A percentile compares a stretch with the other conserved stretches of the same genome.
phyloP scores from a whole-genome alignment of 2,888 invertebrate genomes.

The Alsophila aescularia region DNA sequence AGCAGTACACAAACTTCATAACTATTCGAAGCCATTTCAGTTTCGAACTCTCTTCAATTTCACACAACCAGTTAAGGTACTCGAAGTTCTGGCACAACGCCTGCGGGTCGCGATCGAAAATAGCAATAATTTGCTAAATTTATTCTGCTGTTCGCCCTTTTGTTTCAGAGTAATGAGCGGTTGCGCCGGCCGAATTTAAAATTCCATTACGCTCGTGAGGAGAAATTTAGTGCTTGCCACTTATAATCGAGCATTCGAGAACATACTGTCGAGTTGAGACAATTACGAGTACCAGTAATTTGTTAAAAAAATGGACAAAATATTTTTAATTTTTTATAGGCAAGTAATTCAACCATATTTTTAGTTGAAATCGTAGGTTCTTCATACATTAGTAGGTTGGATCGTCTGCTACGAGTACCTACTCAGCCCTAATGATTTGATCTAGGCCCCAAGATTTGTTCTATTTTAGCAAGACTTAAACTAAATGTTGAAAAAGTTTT shows the following conservation, averaged over 20 bases:
- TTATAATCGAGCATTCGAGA: constrained; percentile 29
- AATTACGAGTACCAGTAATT: constrained; percentile 23
- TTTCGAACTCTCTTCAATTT: neutral
- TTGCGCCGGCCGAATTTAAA: constrained; percentile 63
- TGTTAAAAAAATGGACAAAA: constrained; percentile 11
- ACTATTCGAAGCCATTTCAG: no score
- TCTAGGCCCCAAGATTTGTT: no score
- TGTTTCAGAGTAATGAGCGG: constrained; percentile 72
- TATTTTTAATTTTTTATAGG: constrained; percentile 3
- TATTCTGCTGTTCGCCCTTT: constrained; percentile 75
- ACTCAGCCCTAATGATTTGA: no score
- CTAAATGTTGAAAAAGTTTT: no score
- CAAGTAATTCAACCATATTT: neutral
- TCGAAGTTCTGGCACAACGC: constrained; percentile 29
- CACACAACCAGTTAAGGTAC: neutral
- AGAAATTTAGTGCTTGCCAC: constrained; percentile 39
- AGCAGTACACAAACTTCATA: no score
- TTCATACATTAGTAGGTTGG: no score
- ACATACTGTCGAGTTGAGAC: constrained; percentile 16
- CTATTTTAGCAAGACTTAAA: no score
- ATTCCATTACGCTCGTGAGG: constrained; percentile 63
- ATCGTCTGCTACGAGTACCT: no score
- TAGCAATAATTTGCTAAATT: constrained; percentile 80
- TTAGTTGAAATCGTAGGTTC: neutral
- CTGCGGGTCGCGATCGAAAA: constrained; percentile 59